phyloP scores from a whole-genome alignment of 2,113 vertebrate genomes.

The Poeciliopsis prolifica region DNA sequence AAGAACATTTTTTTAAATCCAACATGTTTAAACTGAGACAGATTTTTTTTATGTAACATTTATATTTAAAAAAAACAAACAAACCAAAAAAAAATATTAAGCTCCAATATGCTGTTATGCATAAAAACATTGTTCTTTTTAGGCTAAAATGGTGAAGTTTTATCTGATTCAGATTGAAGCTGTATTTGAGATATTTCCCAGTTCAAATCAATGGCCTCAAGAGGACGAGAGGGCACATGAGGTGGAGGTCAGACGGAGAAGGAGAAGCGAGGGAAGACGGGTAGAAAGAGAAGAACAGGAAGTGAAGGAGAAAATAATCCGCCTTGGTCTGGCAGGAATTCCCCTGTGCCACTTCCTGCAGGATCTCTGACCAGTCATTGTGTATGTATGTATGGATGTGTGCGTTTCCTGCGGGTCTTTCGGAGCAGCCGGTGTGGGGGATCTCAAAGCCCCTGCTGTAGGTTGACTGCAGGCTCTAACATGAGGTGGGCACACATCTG shows the following conservation, averaged over 20 bases:
- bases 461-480: conserved; percentile 77
- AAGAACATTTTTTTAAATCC: no score
- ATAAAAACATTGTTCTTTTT: background rate
- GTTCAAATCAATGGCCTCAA: conserved; percentile 32
- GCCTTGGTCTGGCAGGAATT: conserved; percentile 71
- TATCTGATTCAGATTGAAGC: conserved; percentile 9
- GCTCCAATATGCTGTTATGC: background rate
- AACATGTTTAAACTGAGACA: no score
- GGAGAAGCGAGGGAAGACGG: conserved; percentile 41
- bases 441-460: conserved; percentile 72
- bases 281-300: conserved; percentile 60
- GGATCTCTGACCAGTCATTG: conserved; percentile 71
- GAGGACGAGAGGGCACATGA: conserved; percentile 30
- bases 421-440: conserved; percentile 68
- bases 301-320: conserved; percentile 72
- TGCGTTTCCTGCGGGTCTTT: conserved; percentile 64
- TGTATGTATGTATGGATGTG: conserved; percentile 38
- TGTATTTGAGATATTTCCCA: conserved; percentile 21
- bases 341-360: conserved; percentile 73
- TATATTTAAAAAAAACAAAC: no score
- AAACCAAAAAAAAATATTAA: background rate
- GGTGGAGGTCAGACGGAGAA: conserved; percentile 35
- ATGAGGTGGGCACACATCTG: conserved; percentile 75
- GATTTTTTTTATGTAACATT: no score
- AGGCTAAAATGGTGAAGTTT: conserved; percentile 6